Evolutionary conservation across 1,140 invertebrate species (phyloP), one percentile per base, ranked within the genome.

Genomic region (Drosophila virilis): DNA sequence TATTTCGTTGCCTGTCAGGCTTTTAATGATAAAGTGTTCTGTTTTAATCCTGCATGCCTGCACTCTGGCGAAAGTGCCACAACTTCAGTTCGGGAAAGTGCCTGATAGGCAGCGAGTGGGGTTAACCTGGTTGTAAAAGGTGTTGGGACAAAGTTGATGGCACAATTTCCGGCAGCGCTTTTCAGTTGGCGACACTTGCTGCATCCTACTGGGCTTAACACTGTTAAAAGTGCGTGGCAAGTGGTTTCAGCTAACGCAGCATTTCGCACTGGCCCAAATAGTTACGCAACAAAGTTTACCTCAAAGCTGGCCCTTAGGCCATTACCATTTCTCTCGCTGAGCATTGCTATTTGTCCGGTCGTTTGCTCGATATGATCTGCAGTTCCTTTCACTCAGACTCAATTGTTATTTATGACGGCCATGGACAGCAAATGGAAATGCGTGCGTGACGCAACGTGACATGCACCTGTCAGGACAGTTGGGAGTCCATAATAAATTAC

Each of bases 11-110:
- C 67, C 82, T 88, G 82, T 86, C 82, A 86, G 88, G 74, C 81
- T 79, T 81, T 62, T 79, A 86, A 86, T 88, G 82, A 88, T 86
- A 88, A 86, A 86, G 83, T 88, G 83, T 82, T 73, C 74, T 71
- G 74, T 72, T 85, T 85, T 85, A 70, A 80, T 77, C 66, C 78
- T 46, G 66, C 42, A 54, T 52, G 54, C 58, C 54, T 72, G 58
- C 55, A 80, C 70, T 78, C 15, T 43, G 57, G 54, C 62, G 71
- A 75, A 76, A 73, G 59, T 85, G 78, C 82, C 75, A 78, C 83
- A 78, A 67, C 62, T 52, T 43, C 37, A 32, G 46, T 10, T 22
- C 22, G 33, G 35, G 38, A 35, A 51, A 59, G 57, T 52, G 32
- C 28, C 17, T 50, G 46, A 9, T 35, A 15, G 15, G 60, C 50